Percentiles rank a stretch among this genome's conserved stretches.
Conservation (phyloP, 2,888 invertebrate species). For the Harpalus rufipes region DNA sequence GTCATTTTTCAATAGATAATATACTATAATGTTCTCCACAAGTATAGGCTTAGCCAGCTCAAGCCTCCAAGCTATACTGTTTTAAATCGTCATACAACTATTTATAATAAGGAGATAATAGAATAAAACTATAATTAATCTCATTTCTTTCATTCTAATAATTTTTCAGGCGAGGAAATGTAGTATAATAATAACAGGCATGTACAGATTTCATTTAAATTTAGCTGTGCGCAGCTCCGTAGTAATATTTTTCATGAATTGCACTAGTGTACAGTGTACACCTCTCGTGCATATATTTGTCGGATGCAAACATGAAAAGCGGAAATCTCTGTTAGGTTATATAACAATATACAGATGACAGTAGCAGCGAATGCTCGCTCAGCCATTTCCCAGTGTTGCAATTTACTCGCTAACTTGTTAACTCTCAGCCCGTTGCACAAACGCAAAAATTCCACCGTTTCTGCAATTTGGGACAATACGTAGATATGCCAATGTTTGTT, state of each 20-base stretch:
- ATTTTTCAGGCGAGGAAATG: not conserved
- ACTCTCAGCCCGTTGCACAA: not conserved
- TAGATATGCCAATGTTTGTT: not conserved
- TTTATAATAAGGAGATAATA: too few species aligned
- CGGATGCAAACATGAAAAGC: conserved; percentile 37
- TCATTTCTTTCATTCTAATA: not conserved
- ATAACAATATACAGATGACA: conserved; percentile 46
- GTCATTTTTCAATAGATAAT: too few species aligned
- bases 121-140: too few species aligned
- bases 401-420: conserved; percentile 41
- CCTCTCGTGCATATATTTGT: conserved; percentile 38
- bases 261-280: conserved; percentile 6
- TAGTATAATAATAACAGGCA: not conserved
- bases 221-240: not conserved
- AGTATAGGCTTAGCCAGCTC: too few species aligned
- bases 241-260: conserved; percentile 34
- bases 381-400: conserved; percentile 42
- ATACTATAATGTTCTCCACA: too few species aligned
- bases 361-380: conserved; percentile 46
- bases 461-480: not conserved
- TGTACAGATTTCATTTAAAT: conserved; percentile 28
- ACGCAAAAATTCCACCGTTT: conserved; percentile 21
- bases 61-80: too few species aligned
- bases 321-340: conserved; percentile 44
- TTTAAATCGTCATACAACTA: too few species aligned